These are phyloP conservation scores for Rotaria magnacalcarata DNA, from an alignment of 2,888 invertebrate species.

Conservation along the genomic window DNA sequence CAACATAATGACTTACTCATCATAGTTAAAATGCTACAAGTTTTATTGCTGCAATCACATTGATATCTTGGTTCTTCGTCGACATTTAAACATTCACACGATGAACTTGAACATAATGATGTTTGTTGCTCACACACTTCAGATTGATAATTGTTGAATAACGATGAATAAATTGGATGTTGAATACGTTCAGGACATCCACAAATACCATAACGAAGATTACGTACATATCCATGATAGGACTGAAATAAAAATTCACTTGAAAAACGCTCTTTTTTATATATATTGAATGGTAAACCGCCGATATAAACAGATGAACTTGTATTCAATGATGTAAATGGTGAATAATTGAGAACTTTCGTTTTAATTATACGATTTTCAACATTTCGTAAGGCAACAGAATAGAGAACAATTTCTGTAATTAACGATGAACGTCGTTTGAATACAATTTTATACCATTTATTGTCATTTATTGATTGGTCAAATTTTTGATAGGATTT, in stretches of 20 bases:
- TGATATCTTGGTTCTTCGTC: constrained; percentile 37
- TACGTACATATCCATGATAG: constrained; percentile 19
- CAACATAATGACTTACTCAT: constrained; percentile 29
- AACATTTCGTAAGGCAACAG: constrained; percentile 21
- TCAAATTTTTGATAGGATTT: background rate
- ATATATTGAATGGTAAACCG: background rate
- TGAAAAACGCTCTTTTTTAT: background rate
- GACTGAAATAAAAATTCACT: background rate
- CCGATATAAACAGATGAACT: constrained; percentile 26
- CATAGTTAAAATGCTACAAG: constrained; percentile 8
- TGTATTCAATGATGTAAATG: background rate
- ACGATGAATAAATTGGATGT: constrained; percentile 16
- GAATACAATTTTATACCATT: constrained; percentile 29
- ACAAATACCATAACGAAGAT: constrained; percentile 24
- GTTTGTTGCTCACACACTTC: constrained; percentile 9
- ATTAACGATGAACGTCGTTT: background rate
- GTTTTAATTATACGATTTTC: constrained; percentile 18
- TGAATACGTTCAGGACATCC: constrained; percentile 19
- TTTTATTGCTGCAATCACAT: constrained; percentile 37
- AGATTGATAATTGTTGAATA: background rate
- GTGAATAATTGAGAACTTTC: background rate
- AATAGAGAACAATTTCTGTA: constrained; percentile 8
- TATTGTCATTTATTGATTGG: constrained; percentile 4
- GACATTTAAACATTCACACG: constrained; percentile 29
- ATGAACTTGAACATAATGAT: constrained; percentile 1